phyloP scores from a whole-genome alignment of 2,113 vertebrate species.

The Ia io region DNA sequence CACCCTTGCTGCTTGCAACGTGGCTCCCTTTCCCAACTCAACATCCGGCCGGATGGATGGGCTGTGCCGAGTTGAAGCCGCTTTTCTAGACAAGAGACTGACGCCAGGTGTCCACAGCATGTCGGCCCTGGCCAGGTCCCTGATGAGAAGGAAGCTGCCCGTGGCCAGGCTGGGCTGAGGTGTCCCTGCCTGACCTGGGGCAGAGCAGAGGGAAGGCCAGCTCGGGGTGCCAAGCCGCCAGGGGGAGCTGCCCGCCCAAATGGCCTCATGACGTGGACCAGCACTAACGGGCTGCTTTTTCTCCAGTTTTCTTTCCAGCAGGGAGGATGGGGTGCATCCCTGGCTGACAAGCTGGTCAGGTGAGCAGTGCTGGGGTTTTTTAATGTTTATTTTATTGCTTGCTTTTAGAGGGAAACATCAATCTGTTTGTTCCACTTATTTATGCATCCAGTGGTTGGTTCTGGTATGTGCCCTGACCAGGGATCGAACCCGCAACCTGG shows the following conservation, averaged over 20 bases:
- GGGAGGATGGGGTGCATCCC: conserved; percentile 89
- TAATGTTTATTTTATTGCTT: neutral
- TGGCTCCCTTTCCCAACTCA: no score
- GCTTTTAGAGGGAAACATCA: neutral
- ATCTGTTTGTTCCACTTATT: neutral
- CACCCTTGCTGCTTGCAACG: no score
- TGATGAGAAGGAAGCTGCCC: no score
- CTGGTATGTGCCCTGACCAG: neutral
- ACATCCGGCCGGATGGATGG: rapidly evolving
- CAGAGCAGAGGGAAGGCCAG: no score
- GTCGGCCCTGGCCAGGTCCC: no score
- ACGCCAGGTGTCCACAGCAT: no score
- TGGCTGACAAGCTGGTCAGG: conserved; percentile 91
- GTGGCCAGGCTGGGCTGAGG: no score
- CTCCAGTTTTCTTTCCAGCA: conserved; percentile 90
- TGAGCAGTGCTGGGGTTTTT: conserved; percentile 69
- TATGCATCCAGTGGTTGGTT: neutral
- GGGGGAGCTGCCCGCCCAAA: neutral
- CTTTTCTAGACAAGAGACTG: no score
- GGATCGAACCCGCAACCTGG: neutral
- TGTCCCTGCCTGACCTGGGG: no score
- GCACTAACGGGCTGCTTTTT: conserved; percentile 31
- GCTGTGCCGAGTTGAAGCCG: rapidly evolving
- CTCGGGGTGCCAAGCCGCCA: no score
- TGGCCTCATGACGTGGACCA: neutral